These are phyloP conservation scores for Elachura formosa DNA, from an alignment of 2,113 vertebrate species.

Conservation along the genomic window DNA sequence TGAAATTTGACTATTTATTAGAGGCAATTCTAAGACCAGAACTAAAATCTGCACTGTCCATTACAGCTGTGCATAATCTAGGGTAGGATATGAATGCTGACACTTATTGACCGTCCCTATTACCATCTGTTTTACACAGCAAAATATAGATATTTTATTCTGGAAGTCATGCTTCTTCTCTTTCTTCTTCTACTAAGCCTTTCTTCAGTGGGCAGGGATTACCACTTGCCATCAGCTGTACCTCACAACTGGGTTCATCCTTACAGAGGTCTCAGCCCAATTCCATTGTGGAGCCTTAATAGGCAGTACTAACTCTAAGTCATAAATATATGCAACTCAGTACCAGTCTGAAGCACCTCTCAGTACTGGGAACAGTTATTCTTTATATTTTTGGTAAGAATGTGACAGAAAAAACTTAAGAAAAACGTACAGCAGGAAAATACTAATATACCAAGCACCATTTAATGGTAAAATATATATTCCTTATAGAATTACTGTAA, in stretches of 20 bases:
- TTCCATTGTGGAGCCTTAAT: background rate
- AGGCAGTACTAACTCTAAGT: background rate
- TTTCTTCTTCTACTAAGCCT: background rate
- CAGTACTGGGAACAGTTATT: background rate
- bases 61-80: background rate
- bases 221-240: background rate
- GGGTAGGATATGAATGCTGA: background rate
- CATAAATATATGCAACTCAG: background rate
- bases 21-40: background rate
- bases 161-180: background rate
- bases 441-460: background rate
- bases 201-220: background rate
- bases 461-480: background rate
- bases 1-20: background rate
- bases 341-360: background rate
- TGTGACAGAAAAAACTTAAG: background rate
- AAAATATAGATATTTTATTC: background rate
- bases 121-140: background rate
- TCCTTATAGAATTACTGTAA: background rate
- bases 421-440: background rate
- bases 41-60: background rate
- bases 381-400: background rate
- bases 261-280: background rate
- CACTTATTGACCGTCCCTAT: background rate
- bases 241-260: background rate